Percentiles rank a stretch among this genome's conserved stretches.
Conservation (phyloP, 1,140 invertebrate species). For the Drosophila tropicalis region DNA sequence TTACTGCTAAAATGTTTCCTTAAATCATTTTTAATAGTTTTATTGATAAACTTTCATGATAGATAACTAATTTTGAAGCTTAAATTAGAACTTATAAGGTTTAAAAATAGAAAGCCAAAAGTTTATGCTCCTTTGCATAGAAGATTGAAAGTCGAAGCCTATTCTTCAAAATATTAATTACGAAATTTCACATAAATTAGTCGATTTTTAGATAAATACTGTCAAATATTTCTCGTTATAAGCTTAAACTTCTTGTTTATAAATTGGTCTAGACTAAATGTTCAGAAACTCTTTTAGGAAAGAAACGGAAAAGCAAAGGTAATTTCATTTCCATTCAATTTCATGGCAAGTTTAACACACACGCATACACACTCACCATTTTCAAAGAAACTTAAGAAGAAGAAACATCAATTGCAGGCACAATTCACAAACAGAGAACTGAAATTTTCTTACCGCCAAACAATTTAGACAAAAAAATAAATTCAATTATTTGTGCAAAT, state of each 20-base stretch:
- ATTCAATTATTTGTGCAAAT: slow-evolving; percentile 83
- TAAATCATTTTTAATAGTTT: too few relatives aligned
- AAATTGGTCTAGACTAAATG: slow-evolving; percentile 1
- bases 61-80: too few relatives aligned
- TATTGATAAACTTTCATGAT: too few relatives aligned
- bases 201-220: too few relatives aligned
- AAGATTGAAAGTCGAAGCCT: too few relatives aligned
- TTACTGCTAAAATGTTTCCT: too few relatives aligned
- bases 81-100: too few relatives aligned
- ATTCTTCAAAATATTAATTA: too few relatives aligned
- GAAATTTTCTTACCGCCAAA: slow-evolving; percentile 45
- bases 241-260: not conserved
- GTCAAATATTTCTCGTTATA: not conserved
- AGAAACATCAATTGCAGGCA: slow-evolving; percentile 73
- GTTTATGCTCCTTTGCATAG: too few relatives aligned
- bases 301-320: not conserved
- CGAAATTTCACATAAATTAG: too few relatives aligned
- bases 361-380: not conserved
- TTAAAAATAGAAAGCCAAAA: too few relatives aligned
- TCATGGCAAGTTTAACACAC: slow-evolving; percentile 73
- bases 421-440: slow-evolving; percentile 22
- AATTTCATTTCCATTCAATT: slow-evolving; percentile 53
- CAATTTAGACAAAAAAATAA: slow-evolving; percentile 66
- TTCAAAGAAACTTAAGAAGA: slow-evolving; percentile 14
- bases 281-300: not conserved